Conservation (phyloP, 1,140 invertebrate species). For the Nomia melanderi region DNA sequence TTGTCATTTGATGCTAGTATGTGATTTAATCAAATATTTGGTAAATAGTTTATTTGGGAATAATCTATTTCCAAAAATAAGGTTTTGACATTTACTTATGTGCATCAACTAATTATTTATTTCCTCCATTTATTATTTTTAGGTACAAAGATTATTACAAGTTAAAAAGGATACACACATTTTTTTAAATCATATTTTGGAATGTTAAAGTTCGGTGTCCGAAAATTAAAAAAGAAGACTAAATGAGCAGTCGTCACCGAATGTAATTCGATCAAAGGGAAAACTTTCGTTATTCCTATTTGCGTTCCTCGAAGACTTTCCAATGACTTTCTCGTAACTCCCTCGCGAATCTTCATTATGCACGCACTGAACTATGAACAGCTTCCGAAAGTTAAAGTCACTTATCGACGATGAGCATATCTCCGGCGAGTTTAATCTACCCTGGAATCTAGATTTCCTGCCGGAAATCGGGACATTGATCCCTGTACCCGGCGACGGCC, state of each 20-base stretch:
- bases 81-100: too few relatives aligned
- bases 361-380: constrained; percentile 65
- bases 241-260: constrained; percentile 16
- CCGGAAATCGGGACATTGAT: constrained; percentile 56
- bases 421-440: constrained; percentile 62
- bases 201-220: too few relatives aligned
- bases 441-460: constrained; percentile 61
- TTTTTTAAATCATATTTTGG: too few relatives aligned
- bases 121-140: too few relatives aligned
- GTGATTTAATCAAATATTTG: too few relatives aligned
- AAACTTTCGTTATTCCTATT: constrained; percentile 58
- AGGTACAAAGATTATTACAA: too few relatives aligned
- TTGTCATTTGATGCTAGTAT: too few relatives aligned
- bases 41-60: too few relatives aligned
- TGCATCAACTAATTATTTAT: too few relatives aligned
- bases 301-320: constrained; percentile 46
- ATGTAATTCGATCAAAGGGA: constrained; percentile 30
- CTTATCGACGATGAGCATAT: constrained; percentile 65
- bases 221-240: constrained; percentile 5
- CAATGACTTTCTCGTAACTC: constrained; percentile 56
- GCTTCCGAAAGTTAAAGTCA: constrained; percentile 64
- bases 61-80: too few relatives aligned
- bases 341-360: constrained; percentile 62
- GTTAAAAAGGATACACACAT: too few relatives aligned
- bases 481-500: constrained; percentile 52